Percentiles rank a stretch among this genome's conserved stretches.
These are phyloP conservation scores for Vombatus ursinus DNA, from an alignment of 2,113 vertebrate genomes.

Conservation along the genomic window DNA sequence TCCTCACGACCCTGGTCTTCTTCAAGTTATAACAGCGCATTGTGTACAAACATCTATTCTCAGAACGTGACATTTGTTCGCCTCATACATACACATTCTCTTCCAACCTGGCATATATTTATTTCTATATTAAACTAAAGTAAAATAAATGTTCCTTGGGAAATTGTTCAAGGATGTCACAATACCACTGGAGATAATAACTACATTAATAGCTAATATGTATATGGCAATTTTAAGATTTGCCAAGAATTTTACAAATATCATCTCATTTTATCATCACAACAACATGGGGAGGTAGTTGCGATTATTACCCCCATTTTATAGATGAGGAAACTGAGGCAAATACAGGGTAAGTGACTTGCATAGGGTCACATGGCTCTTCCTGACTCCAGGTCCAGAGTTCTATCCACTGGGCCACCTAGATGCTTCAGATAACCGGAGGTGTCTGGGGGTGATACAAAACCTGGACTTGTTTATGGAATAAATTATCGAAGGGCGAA, in stretches of 20 bases:
- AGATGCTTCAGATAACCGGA: background rate
- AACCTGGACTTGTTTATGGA: background rate
- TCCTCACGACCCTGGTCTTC: background rate
- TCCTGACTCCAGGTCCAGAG: background rate
- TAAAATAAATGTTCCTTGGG: background rate
- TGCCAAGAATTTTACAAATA: background rate
- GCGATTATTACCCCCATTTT: background rate
- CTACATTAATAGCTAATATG: background rate
- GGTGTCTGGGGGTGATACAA: background rate
- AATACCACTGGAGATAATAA: background rate
- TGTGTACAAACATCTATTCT: fast-evolving
- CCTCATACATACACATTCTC: fast-evolving
- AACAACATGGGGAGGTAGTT: background rate
- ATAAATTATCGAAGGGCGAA: background rate
- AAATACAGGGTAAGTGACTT: background rate
- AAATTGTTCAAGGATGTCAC: background rate
- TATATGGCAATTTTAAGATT: background rate
- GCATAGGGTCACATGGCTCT: background rate
- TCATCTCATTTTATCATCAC: background rate
- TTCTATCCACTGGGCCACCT: background rate
- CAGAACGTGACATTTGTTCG: background rate
- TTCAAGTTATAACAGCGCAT: fast-evolving
- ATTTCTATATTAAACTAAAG: background rate
- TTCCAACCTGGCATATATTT: background rate
- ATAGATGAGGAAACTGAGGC: background rate